Evolutionary conservation across 2,888 invertebrate genomes (phyloP).

Genomic region (Lordiphosa andalusiaca): DNA sequence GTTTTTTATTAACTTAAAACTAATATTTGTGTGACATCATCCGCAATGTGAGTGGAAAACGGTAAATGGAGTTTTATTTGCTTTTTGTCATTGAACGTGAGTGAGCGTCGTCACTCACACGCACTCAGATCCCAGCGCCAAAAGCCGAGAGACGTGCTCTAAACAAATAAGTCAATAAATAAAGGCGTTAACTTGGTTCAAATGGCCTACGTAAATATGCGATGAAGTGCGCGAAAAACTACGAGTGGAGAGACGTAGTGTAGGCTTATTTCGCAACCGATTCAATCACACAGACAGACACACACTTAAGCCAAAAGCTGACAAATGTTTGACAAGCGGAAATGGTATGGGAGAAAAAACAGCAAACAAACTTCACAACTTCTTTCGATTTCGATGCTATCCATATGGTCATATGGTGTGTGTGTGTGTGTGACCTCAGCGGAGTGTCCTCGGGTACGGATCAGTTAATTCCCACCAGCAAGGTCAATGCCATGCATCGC

Average conservation of each 20-base stretch:
- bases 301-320: conserved; percentile 64
- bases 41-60: conserved; percentile 47
- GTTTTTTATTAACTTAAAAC: not conserved
- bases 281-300: conserved; percentile 13
- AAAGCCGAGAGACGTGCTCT: conserved; percentile 27
- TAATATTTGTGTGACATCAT: conserved; percentile 57
- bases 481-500: conserved; percentile 1
- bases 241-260: conserved; percentile 42
- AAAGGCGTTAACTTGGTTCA: conserved; percentile 69
- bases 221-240: conserved; percentile 60
- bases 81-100: conserved; percentile 51
- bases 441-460: too few species aligned
- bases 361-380: conserved; percentile 27
- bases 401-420: conserved; percentile 6
- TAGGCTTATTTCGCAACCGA: conserved; percentile 65
- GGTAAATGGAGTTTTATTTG: conserved; percentile 69
- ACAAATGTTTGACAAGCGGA: conserved; percentile 73
- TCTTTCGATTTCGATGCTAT: conserved; percentile 5
- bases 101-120: conserved; percentile 34
- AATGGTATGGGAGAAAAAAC: conserved; percentile 45
- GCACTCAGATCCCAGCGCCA: conserved; percentile 13
- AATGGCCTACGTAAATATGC: conserved; percentile 71
- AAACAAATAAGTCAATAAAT: conserved; percentile 73
- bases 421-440: too few species aligned
- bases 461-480: not conserved